Base-by-base conservation (phyloP, 92 coral and sea anemone genomes). In the Isaurus tuberculatus region DNA sequence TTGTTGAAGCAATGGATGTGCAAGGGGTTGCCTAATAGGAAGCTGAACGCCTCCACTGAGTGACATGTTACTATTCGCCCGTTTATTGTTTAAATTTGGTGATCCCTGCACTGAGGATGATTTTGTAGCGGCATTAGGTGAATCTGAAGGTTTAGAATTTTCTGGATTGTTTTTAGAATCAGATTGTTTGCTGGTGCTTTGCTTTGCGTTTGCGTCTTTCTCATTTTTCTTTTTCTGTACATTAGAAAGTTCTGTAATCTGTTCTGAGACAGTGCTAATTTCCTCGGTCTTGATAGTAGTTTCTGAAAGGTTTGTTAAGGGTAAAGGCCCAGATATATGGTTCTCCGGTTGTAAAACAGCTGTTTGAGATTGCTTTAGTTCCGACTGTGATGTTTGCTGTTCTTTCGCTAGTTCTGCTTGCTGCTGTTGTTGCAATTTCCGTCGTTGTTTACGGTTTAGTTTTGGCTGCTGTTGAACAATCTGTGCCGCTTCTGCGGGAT, bases 401-500 rank as follows among this genome's bases (percentile, higher is more conserved):
- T 75, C 85, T 72, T 84, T 89, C 43, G 70, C 86, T 58, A 91
- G 91, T 28, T 86, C 84, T 88, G 92, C 91, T 86, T 77, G 85
- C 57, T 81, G 89, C 40, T 83, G 90, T 53, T 87, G 94, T 65
- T 86, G 95, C 16, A 93, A 90, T 36, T 91, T 92, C 36, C 98
- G 92, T 25, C 98, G 92, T 61, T 97, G 99, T 79, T 97, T 97
- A 17, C 99, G 87, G 85, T 94, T 94, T 31, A 90, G 94, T 84
- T 94, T 94, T 36, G 89, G 89, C n/a, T 90, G 93, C n/a, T 72
- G 88, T 77, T 91, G 95, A 36, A 83, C 80, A 10, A 73, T 64
- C 30, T 85, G 75, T 7, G 95, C 88, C 16, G 92, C 91, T 65
- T 89, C 94, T 0, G 94, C 88, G 28, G 90, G 93, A 57, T 83